phyloP scores from a whole-genome alignment of 2,797 vertebrate genomes.

The Myotis findleyi region DNA sequence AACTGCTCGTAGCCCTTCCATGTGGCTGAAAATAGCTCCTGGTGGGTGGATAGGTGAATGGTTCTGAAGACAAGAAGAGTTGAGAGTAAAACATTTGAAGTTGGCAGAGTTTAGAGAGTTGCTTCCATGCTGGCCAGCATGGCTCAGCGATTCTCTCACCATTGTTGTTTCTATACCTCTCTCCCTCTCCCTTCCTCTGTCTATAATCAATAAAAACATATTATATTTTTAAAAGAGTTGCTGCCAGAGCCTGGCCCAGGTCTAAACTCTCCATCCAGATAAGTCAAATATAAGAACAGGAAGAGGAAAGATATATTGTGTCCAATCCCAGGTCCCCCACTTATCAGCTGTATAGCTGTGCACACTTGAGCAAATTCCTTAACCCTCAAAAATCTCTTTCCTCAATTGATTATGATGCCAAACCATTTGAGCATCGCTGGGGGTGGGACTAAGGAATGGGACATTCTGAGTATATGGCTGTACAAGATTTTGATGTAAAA shows the following conservation, averaged over 20 bases:
- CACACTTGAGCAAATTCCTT: not conserved
- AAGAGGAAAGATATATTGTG: not conserved
- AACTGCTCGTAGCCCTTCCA: not conserved
- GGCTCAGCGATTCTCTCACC: no score
- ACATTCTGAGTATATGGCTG: not conserved
- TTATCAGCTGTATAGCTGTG: not conserved
- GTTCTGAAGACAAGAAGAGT: not conserved
- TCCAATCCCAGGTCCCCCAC: not conserved
- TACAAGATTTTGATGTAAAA: not conserved
- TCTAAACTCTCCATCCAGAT: constrained; percentile 4
- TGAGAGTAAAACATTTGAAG: not conserved
- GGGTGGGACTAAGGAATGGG: not conserved
- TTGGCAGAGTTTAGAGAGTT: constrained; percentile 9
- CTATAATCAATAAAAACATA: no score
- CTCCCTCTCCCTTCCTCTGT: no score
- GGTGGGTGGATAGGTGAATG: not conserved
- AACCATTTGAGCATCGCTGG: not conserved
- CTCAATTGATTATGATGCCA: not conserved
- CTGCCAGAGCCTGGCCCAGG: not conserved
- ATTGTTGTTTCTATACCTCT: no score
- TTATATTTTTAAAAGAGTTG: not conserved
- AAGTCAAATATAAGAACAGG: not conserved
- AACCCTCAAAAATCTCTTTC: not conserved
- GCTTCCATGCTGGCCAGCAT: not conserved
- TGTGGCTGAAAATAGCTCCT: constrained; percentile 48